phyloP scores from a whole-genome alignment of 2,888 invertebrate species.

The Lasioglossum vierecki region DNA sequence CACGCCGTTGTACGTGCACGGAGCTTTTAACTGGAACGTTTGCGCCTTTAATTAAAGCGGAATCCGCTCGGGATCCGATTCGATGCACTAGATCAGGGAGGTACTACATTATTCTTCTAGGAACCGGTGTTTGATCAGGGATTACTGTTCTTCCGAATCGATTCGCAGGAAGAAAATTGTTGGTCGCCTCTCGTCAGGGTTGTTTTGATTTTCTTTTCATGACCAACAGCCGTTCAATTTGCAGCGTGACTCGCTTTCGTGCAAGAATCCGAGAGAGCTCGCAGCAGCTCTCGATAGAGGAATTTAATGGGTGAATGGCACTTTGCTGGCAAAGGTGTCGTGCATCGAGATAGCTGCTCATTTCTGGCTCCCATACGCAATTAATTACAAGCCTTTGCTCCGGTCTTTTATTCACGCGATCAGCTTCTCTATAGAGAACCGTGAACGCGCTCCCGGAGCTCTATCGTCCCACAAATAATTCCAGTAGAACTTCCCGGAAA shows the following conservation, averaged over 20 bases:
- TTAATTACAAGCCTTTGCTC: constrained; percentile 21
- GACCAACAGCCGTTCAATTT: not conserved
- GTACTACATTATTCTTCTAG: not conserved
- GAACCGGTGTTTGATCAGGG: not conserved
- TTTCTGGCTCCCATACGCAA: constrained; percentile 3
- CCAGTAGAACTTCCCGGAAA: constrained; percentile 36
- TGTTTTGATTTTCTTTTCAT: not conserved
- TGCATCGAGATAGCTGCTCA: constrained; percentile 1
- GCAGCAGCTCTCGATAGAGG: no score
- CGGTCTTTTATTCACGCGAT: not conserved
- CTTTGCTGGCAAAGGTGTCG: not conserved
- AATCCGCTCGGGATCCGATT: not conserved
- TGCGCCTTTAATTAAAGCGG: not conserved
- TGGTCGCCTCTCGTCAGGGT: not conserved
- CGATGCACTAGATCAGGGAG: not conserved
- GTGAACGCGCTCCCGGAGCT: constrained; percentile 23
- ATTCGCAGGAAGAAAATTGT: not conserved
- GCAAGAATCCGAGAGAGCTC: not conserved
- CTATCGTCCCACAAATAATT: constrained; percentile 53
- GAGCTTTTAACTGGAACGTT: not conserved
- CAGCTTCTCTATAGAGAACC: constrained; percentile 6
- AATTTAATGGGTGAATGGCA: not conserved
- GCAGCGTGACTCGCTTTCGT: not conserved
- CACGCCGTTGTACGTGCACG: not conserved
- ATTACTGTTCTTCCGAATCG: not conserved